Conservation (phyloP, 2,113 vertebrate genomes). For the Galbula dea region DNA sequence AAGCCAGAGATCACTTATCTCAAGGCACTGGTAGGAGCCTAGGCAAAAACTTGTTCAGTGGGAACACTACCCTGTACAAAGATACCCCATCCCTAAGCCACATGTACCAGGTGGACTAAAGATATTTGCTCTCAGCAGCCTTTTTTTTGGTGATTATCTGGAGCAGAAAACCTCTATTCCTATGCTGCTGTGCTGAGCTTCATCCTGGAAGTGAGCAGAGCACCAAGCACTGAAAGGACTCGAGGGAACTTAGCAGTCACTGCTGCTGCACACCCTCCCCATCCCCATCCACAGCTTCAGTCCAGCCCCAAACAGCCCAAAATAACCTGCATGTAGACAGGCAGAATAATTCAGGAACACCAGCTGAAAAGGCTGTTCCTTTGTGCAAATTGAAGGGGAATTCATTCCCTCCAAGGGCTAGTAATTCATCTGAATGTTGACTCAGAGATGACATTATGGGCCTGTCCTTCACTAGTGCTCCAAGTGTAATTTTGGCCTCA, state of each 20-base stretch:
- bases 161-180: neutral
- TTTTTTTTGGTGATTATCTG: neutral
- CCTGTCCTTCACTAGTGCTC: constrained; percentile 4
- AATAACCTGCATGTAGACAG: neutral
- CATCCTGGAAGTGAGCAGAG: neutral
- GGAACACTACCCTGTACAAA: neutral
- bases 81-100: neutral
- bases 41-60: neutral
- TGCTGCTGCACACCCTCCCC: neutral
- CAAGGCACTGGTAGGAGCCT: neutral
- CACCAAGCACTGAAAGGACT: neutral
- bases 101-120: neutral
- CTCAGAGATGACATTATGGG: neutral
- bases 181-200: neutral
- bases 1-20: neutral
- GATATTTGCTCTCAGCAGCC: neutral
- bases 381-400: neutral
- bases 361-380: neutral
- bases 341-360: neutral
- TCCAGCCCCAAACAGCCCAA: neutral
- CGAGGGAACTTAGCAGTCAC: neutral
- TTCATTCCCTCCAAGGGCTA: neutral
- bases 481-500: neutral
- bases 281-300: neutral
- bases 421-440: neutral